Evolutionary conservation across 2,888 invertebrate species (phyloP).

Genomic region (Limnephilus marmoratus): DNA sequence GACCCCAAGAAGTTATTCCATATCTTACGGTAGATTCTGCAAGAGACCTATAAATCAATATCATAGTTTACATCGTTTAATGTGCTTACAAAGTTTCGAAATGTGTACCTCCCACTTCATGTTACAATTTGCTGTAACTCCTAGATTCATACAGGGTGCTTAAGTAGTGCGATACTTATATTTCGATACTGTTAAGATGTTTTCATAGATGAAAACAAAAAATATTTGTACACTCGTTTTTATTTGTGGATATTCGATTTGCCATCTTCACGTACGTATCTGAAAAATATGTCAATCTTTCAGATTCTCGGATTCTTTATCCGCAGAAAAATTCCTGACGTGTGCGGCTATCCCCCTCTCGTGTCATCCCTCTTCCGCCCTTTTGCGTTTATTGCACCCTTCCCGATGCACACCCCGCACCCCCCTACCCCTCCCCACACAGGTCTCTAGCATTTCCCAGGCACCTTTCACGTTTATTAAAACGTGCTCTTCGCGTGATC

Average conservation of each 20-base stretch:
- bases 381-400: slow-evolving; percentile 8
- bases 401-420: neutral
- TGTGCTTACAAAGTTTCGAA: too few species aligned
- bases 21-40: too few species aligned
- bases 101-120: too few species aligned
- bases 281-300: neutral
- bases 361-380: neutral
- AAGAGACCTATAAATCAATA: too few species aligned
- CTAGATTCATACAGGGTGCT: too few species aligned
- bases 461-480: slow-evolving; percentile 38
- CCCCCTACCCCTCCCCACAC: neutral
- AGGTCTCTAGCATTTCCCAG: neutral
- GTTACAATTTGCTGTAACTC: too few species aligned
- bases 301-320: neutral
- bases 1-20: too few species aligned
- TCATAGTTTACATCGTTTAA: too few species aligned
- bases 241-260: neutral
- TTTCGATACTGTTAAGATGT: too few species aligned
- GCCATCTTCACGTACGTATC: neutral
- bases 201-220: neutral
- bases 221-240: neutral
- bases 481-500: slow-evolving; percentile 13
- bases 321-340: neutral
- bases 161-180: too few species aligned
- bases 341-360: neutral